A percentile compares a stretch with the other conserved stretches of the same genome.
Conservation (phyloP, 1,140 invertebrate genomes). For the Drosophila biarmipes region DNA sequence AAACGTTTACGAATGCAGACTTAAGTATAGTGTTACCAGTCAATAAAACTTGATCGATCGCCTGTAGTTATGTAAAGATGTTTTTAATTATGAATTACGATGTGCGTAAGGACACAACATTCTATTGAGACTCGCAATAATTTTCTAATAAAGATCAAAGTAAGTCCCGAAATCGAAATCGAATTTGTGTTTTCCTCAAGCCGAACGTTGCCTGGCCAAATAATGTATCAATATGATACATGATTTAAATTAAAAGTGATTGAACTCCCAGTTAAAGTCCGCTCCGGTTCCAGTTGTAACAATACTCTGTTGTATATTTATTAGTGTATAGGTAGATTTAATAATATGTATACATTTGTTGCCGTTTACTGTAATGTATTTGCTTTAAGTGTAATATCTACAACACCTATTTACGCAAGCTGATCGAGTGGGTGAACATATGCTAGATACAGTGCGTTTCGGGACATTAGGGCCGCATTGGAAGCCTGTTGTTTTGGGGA, state of each 20-base stretch:
- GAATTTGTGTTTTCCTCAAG: slow-evolving; percentile 29
- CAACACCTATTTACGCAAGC: slow-evolving; percentile 39
- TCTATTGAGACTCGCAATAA: slow-evolving; percentile 76
- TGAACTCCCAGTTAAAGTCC: background rate
- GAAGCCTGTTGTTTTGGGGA: background rate
- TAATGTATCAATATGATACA: background rate
- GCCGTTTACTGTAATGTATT: slow-evolving; percentile 53
- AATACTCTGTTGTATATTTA: slow-evolving; percentile 53
- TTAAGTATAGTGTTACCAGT: slow-evolving; percentile 38
- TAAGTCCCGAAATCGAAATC: slow-evolving; percentile 14
- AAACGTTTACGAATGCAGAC: slow-evolving; percentile 6
- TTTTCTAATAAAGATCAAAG: slow-evolving; percentile 60
- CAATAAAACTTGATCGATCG: slow-evolving; percentile 37
- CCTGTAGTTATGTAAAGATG: slow-evolving; percentile 67
- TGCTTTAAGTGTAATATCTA: slow-evolving; percentile 67
- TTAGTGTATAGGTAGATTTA: slow-evolving; percentile 44
- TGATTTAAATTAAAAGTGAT: too few relatives aligned
- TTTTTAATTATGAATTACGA: slow-evolving; percentile 68
- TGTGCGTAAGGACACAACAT: slow-evolving; percentile 42
- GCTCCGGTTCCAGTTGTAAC: slow-evolving; percentile 11
- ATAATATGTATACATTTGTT: slow-evolving; percentile 54
- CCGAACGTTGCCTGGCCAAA: background rate
- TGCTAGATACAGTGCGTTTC: slow-evolving; percentile 14
- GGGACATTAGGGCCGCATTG: background rate
- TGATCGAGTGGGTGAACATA: background rate